A percentile compares a stretch with the other conserved stretches of the same genome.
Evolutionary conservation across 1,140 invertebrate species (phyloP).

Genomic region (Himalopsyche phryganea): DNA sequence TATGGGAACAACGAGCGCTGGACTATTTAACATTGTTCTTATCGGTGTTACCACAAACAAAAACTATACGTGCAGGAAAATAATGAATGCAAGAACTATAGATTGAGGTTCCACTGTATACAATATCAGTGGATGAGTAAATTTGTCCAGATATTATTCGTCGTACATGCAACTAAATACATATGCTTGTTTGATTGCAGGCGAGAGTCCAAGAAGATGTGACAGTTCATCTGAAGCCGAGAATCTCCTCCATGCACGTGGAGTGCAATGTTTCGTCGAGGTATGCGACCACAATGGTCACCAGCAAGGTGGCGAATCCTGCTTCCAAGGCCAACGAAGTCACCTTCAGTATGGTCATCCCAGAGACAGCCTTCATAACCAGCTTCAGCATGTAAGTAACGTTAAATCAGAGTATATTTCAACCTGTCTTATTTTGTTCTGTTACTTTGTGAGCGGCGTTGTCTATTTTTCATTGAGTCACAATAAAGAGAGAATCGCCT

Average conservation of each 20-base stretch:
- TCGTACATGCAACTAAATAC: no score
- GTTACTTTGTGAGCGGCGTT: background rate
- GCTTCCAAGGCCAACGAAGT: slow-evolving; percentile 56
- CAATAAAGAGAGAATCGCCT: background rate
- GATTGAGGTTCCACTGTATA: no score
- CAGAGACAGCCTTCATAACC: slow-evolving; percentile 64
- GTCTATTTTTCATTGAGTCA: background rate
- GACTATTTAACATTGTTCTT: no score
- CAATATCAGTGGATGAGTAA: no score
- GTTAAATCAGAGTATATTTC: background rate
- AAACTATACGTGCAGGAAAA: no score
- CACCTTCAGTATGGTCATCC: slow-evolving; percentile 58
- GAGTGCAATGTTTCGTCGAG: slow-evolving; percentile 56
- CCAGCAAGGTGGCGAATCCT: slow-evolving; percentile 57
- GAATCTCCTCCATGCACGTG: slow-evolving; percentile 52
- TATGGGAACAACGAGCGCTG: no score
- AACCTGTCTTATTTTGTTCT: background rate
- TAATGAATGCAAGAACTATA: no score
- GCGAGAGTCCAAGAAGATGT: background rate
- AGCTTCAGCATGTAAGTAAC: slow-evolving; percentile 58
- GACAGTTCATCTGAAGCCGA: slow-evolving; percentile 30
- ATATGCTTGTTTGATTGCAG: background rate
- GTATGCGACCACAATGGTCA: slow-evolving; percentile 59
- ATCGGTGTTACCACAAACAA: no score
- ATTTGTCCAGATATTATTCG: no score